Conservation (phyloP, 2,113 vertebrate species). For the Xyliphius kryptos region DNA sequence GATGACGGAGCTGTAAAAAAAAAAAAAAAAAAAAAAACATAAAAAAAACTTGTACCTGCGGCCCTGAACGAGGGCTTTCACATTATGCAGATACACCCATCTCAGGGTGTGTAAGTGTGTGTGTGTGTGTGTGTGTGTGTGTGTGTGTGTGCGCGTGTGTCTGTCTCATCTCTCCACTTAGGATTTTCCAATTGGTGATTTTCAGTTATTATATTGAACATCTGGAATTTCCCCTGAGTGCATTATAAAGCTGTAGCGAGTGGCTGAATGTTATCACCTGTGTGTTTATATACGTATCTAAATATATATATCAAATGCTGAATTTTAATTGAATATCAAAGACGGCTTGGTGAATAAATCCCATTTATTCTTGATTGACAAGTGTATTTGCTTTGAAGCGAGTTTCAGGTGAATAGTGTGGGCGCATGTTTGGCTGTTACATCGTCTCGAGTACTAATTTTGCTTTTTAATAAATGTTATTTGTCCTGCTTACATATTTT, state of each 20-base stretch:
- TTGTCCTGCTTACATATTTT: constrained; percentile 23
- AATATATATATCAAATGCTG: no score
- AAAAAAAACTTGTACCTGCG: constrained; percentile 18
- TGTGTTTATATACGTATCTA: no score
- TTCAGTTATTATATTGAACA: constrained; percentile 27
- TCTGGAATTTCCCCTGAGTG: constrained; percentile 39
- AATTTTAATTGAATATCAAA: constrained; percentile 16
- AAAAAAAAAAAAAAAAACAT: no score
- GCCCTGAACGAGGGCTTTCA: constrained; percentile 32
- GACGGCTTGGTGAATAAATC: constrained; percentile 5
- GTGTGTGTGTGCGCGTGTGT: no score
- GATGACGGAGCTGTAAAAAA: no score
- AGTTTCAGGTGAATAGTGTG: background rate
- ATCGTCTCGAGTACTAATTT: constrained; percentile 18
- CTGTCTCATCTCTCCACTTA: constrained; percentile 32
- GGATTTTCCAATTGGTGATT: constrained; percentile 49
- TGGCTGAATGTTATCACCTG: background rate
- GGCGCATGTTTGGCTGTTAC: background rate
- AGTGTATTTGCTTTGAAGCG: background rate
- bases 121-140: no score
- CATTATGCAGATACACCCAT: constrained; percentile 30
- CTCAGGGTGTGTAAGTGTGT: no score
- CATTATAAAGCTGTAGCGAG: constrained; percentile 39
- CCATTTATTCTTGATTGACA: constrained; percentile 12
- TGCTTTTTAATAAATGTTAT: constrained; percentile 24